phyloP scores from a whole-genome alignment of 2,113 vertebrate species.

The Cheilinus undulatus region DNA sequence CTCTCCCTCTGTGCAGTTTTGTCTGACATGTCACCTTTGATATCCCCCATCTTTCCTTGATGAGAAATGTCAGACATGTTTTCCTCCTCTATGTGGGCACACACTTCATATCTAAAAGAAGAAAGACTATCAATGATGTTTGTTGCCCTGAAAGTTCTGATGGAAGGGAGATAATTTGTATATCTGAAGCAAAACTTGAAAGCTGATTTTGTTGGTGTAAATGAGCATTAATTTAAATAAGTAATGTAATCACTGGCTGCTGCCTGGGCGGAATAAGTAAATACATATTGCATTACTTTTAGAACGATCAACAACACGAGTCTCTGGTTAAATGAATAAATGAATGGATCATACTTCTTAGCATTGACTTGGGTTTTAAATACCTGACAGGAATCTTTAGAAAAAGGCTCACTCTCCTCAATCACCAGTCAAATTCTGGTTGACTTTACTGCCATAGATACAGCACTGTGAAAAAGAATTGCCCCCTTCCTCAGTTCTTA shows the following conservation, averaged over 20 bases:
- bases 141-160: background rate
- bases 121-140: background rate
- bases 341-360: background rate
- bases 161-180: background rate
- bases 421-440: background rate
- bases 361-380: background rate
- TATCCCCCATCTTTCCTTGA: background rate
- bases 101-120: background rate
- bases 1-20: too few species aligned
- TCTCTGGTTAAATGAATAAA: background rate
- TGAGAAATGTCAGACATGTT: background rate
- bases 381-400: background rate
- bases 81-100: background rate
- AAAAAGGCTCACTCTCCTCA: background rate
- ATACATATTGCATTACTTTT: background rate
- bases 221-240: conserved; percentile 11
- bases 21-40: too few species aligned
- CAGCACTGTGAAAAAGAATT: background rate
- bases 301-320: background rate
- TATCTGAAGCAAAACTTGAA: background rate
- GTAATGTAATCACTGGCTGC: conserved; percentile 1
- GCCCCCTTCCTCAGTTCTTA: too few species aligned
- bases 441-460: background rate
- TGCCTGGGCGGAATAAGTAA: conserved; percentile 12
- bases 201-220: background rate